Base-by-base conservation (phyloP, 1,140 invertebrate genomes). In the Drosophila bifasciata region DNA sequence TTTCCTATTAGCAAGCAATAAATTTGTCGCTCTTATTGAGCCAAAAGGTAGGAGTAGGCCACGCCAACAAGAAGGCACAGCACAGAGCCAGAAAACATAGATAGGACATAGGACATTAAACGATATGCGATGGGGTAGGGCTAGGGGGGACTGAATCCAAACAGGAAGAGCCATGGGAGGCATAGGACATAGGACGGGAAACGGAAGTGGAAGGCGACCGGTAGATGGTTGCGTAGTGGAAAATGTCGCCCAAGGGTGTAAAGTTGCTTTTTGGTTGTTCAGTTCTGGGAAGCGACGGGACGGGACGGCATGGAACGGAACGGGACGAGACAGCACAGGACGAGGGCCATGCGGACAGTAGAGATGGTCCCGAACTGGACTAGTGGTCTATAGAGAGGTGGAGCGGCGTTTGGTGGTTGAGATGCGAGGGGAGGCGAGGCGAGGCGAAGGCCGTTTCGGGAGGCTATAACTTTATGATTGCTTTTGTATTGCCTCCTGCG, bases 1-100 rank as follows among this genome's bases (percentile, higher is more conserved):
- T 81, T 83, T 81, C 73, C 73, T 81, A 81, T 81, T 81, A 81
- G 79, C 79, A 77, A 81, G 78, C 79, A 83, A 81, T 81, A 81
- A 81, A 81, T 81, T 81, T 76, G 79, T 69, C 69, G 69, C 48
- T 77, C 46, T 60, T 60, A 77, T 81, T 63, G 77, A 76, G 76
- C 70, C 61, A 50, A 68, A 68, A 68, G 64, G 62, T 68, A 49
- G 64, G 48, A 28, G 60, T 11, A 11, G 32, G 28, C 28, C 28
- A 28, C 28, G 28, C 28, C 28, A 9, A 9, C 28, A 9, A 28
- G 11, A 3, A 13, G 11, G 8, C 32, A 36, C 32, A 52, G 53
- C 66, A 55, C 61, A 55, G 64, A 51, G 66, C 19, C 21, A 66
- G 61, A 36, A 67, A 68, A 68, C 64, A 68, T 17, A 68, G 64